Evolutionary conservation across 2,888 invertebrate species (phyloP).

Genomic region (Acleris sparsana): DNA sequence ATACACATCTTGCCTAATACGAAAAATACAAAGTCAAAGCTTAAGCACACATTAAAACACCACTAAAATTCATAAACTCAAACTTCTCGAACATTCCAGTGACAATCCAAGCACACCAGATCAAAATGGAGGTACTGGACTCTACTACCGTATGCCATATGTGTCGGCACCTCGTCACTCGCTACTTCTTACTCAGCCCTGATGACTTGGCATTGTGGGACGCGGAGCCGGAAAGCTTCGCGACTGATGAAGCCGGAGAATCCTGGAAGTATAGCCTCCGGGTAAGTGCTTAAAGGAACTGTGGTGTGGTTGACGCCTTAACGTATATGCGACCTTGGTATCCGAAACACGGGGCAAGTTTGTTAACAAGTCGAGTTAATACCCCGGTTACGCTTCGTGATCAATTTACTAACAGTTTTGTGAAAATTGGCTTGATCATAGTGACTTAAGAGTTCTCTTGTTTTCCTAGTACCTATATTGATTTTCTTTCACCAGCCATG

Average conservation of each 20-base stretch:
- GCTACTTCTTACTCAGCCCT: conserved; percentile 93
- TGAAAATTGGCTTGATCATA: neutral
- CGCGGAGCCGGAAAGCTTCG: conserved; percentile 94
- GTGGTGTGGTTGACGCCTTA: neutral
- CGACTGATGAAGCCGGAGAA: conserved; percentile 94
- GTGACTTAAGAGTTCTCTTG: neutral
- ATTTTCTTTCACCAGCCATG: conserved; percentile 86
- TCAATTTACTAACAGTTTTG: neutral
- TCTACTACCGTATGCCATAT: conserved; percentile 90
- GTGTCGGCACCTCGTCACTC: conserved; percentile 92
- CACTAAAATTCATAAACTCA: neutral
- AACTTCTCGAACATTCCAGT: conserved; percentile 50
- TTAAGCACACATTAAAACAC: neutral
- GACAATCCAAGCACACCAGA: conserved; percentile 85
- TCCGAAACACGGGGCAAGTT: neutral
- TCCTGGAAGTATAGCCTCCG: conserved; percentile 96
- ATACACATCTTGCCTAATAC: too few species aligned
- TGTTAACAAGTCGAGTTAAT: too few species aligned
- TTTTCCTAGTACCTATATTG: neutral
- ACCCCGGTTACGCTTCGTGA: too few species aligned
- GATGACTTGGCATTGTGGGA: conserved; percentile 95
- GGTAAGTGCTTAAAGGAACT: conserved; percentile 86
- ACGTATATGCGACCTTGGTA: neutral
- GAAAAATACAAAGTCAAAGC: too few species aligned
- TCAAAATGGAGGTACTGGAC: conserved; percentile 91